These are phyloP conservation scores for Podocnemis expansa DNA, from an alignment of 2,113 vertebrate species.

Conservation along the genomic window DNA sequence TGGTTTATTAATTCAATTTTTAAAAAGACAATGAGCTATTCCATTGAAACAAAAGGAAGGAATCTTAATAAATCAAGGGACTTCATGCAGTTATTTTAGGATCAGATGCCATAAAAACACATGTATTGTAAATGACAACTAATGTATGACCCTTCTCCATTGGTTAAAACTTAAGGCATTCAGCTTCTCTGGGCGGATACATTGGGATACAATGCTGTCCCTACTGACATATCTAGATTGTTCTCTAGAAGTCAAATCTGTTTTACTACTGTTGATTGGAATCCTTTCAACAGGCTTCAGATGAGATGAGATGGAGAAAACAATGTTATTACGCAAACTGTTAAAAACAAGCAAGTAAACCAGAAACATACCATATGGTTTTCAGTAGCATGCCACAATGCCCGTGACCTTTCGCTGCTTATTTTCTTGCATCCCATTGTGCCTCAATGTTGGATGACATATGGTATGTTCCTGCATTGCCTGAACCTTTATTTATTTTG, in stretches of 20 bases:
- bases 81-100: background rate
- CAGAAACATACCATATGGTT: background rate
- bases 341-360: background rate
- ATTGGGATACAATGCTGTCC: background rate
- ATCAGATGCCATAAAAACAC: background rate
- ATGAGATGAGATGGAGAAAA: background rate
- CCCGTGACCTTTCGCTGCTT: background rate
- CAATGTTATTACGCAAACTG: background rate
- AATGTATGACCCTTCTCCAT: background rate
- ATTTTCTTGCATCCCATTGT: background rate
- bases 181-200: background rate
- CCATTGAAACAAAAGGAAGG: background rate
- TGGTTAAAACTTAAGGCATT: background rate
- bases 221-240: background rate
- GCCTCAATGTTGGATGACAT: background rate
- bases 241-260: background rate
- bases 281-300: background rate
- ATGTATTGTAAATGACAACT: too few relatives aligned
- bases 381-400: background rate
- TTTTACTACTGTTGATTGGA: conserved; percentile 5
- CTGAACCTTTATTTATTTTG: background rate
- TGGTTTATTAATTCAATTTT: too few relatives aligned
- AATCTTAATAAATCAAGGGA: background rate
- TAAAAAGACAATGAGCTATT: background rate
- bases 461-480: background rate